Evolutionary conservation across 2,888 invertebrate species (phyloP).

Genomic region (Calephelis perditalis): DNA sequence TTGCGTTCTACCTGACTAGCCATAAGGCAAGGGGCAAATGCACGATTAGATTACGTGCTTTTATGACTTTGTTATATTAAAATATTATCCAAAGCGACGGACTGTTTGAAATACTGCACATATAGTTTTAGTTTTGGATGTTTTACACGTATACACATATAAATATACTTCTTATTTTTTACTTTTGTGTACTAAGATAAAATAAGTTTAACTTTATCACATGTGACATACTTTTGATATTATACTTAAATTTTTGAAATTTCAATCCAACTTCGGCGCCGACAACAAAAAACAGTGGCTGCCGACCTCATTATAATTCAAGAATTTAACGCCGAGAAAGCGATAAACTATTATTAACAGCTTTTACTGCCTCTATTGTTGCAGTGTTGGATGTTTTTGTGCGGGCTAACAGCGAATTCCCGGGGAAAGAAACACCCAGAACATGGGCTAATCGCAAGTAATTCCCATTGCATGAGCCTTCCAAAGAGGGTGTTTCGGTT

Average conservation of each 20-base stretch:
- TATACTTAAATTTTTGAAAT: conserved; percentile 18
- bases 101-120: too few species aligned
- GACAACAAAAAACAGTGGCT: conserved; percentile 25
- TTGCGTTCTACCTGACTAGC: too few species aligned
- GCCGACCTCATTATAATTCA: conserved; percentile 27
- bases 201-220: too few species aligned
- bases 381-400: conserved; percentile 29
- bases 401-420: conserved; percentile 37
- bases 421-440: conserved; percentile 38
- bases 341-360: conserved; percentile 28
- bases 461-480: conserved; percentile 29
- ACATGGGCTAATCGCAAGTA: conserved; percentile 41
- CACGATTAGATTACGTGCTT: too few species aligned
- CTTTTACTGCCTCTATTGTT: conserved; percentile 24
- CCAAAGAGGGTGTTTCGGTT: conserved; percentile 22
- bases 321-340: conserved; percentile 31
- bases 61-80: too few species aligned
- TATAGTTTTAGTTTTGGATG: too few species aligned
- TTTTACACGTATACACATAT: too few species aligned
- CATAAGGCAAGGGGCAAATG: too few species aligned
- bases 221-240: too few species aligned
- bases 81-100: too few species aligned
- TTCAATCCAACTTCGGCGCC: conserved; percentile 23
- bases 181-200: too few species aligned
- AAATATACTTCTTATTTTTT: too few species aligned